A percentile compares a stretch with the other conserved stretches of the same genome.
Evolutionary conservation across 2,888 invertebrate genomes (phyloP).

Genomic region (Petrolisthes manimaculis): DNA sequence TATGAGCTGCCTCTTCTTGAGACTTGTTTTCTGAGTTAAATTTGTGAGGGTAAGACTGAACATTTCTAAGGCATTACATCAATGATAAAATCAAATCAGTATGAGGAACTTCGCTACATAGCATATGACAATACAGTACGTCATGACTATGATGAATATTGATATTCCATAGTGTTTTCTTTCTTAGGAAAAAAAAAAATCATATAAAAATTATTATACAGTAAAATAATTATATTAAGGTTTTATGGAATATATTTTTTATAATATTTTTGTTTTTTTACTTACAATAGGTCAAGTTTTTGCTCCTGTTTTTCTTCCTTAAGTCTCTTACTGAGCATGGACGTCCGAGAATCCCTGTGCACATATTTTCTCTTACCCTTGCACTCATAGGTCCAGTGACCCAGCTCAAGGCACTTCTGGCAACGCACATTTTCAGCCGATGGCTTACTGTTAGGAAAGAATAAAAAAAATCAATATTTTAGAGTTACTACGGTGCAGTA

Average conservation of each 20-base stretch:
- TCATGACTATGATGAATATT: background rate
- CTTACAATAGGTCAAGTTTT: slow-evolving; percentile 61
- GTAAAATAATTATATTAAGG: background rate
- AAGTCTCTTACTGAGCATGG: slow-evolving; percentile 80
- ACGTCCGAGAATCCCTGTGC: slow-evolving; percentile 85
- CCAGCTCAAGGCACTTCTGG: slow-evolving; percentile 91
- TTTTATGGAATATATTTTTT: background rate
- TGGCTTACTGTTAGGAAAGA: slow-evolving; percentile 59
- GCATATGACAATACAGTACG: too few species aligned
- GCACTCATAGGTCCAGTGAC: slow-evolving; percentile 96
- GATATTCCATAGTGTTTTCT: background rate
- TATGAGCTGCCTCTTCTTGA: too few species aligned
- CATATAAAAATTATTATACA: background rate
- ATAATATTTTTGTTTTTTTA: background rate
- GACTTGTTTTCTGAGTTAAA: too few species aligned
- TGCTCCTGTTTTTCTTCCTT: slow-evolving; percentile 72
- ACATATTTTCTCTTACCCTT: slow-evolving; percentile 89
- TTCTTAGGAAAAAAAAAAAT: background rate
- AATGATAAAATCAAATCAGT: too few species aligned
- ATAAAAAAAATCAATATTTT: background rate
- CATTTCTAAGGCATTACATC: too few species aligned
- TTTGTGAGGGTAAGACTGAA: too few species aligned
- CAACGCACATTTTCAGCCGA: slow-evolving; percentile 76
- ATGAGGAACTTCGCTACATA: too few species aligned
- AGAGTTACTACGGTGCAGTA: background rate